A percentile compares a stretch with the other conserved stretches of the same genome.
Conservation (phyloP, 2,113 vertebrate genomes). For the Clarias macrocephalus region DNA sequence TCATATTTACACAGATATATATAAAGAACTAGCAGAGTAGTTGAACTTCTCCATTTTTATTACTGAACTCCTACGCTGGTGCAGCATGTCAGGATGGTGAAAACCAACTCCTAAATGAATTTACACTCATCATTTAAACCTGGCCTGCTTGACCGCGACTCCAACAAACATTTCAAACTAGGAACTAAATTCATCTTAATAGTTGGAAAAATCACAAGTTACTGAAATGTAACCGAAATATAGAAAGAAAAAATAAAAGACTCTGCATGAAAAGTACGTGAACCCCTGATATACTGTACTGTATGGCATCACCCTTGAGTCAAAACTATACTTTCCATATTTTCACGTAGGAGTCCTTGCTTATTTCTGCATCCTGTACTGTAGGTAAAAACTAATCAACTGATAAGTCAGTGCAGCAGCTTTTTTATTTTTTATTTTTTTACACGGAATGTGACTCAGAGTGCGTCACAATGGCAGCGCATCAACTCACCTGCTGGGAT, state of each 20-base stretch:
- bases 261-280: neutral
- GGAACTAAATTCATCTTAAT: neutral
- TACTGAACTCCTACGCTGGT: neutral
- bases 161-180: neutral
- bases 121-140: neutral
- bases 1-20: too few species aligned
- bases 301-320: neutral
- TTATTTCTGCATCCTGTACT: neutral
- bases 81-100: neutral
- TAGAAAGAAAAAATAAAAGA: neutral
- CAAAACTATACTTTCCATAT: neutral
- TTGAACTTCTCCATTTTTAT: neutral
- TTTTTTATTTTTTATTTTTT: neutral
- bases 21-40: too few species aligned
- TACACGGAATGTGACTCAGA: neutral
- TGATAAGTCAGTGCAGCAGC: neutral
- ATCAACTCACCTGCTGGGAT: slow-evolving; percentile 32
- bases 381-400: neutral
- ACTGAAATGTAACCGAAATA: neutral
- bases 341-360: neutral
- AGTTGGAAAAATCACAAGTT: neutral
- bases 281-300: neutral
- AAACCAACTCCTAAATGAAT: neutral
- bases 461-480: slow-evolving; percentile 20
- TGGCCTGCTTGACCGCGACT: neutral